Conservation (phyloP, 2,888 invertebrate species). For the Hermaeophaga mercurialis region DNA sequence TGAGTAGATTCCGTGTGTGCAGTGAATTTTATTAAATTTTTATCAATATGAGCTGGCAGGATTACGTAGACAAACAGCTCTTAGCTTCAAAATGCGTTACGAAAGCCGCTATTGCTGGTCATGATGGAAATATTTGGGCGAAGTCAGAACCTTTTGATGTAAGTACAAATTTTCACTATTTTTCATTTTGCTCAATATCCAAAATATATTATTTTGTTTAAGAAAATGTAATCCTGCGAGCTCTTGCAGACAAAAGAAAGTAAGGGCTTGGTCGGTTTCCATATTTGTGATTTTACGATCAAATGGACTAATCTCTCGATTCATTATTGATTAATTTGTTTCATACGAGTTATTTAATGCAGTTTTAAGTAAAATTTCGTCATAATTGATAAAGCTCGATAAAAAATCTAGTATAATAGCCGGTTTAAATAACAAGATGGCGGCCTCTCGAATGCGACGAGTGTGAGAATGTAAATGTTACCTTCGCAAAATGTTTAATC, state of each 20-base stretch:
- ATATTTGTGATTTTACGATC: constrained; percentile 3
- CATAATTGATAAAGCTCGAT: constrained; percentile 30
- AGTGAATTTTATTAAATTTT: constrained; percentile 49
- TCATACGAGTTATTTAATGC: too few relatives aligned
- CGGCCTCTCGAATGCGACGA: constrained; percentile 50
- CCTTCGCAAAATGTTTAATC: constrained; percentile 18
- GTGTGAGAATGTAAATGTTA: constrained; percentile 38
- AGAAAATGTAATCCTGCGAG: background rate
- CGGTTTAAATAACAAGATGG: constrained; percentile 54
- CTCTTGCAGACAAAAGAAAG: constrained; percentile 38
- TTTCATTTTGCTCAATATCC: background rate
- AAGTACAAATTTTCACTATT: constrained; percentile 61
- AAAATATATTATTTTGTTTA: background rate
- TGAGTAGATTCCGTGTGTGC: constrained; percentile 54
- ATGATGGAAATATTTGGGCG: constrained; percentile 94
- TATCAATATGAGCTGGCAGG: constrained; percentile 93
- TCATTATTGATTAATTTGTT: background rate
- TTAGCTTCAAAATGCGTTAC: constrained; percentile 93
- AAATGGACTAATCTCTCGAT: background rate
- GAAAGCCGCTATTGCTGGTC: constrained; percentile 93
- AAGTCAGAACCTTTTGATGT: constrained; percentile 93
- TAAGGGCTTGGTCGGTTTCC: constrained; percentile 41
- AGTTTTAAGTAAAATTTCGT: constrained; percentile 16
- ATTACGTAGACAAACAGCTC: constrained; percentile 97
- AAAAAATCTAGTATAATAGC: constrained; percentile 32